Evolutionary conservation across 1,140 invertebrate species (phyloP).

Genomic region (Neomicropteryx cornuta): DNA sequence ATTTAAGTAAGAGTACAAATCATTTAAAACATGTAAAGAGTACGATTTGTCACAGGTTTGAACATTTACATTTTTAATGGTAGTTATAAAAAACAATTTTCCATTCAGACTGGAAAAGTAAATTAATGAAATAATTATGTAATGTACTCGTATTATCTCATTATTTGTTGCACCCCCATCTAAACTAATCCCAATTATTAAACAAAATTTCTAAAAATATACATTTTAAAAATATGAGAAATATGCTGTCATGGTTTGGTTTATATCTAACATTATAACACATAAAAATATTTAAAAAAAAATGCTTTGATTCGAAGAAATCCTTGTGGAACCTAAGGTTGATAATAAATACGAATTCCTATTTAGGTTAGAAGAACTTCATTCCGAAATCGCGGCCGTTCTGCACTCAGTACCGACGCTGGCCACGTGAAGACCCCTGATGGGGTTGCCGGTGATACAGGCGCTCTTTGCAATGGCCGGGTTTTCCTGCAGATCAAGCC

Average conservation of each 20-base stretch:
- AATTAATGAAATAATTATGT: no score
- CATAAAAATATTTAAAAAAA: not conserved
- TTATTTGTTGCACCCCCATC: no score
- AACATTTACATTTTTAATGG: no score
- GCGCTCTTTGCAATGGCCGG: conserved; percentile 26
- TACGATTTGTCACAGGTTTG: no score
- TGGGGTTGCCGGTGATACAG: conserved; percentile 19
- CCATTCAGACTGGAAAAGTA: no score
- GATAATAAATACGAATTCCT: not conserved
- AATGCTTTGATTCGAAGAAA: conserved; percentile 9
- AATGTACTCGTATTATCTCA: no score
- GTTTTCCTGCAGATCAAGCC: conserved; percentile 36
- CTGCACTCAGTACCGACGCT: conserved; percentile 33
- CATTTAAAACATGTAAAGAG: no score
- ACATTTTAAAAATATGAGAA: not conserved
- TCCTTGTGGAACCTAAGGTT: not conserved
- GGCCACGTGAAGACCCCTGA: no score
- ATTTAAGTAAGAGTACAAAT: no score
- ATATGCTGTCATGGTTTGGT: not conserved
- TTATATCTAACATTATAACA: not conserved
- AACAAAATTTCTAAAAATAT: conserved; percentile 1
- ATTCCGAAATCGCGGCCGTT: conserved; percentile 33
- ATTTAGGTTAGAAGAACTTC: conserved; percentile 30
- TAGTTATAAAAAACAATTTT: no score
- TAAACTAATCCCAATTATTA: no score